Base-by-base conservation (phyloP, 2,797 vertebrate species). In the Pangasius mekongensis region DNA sequence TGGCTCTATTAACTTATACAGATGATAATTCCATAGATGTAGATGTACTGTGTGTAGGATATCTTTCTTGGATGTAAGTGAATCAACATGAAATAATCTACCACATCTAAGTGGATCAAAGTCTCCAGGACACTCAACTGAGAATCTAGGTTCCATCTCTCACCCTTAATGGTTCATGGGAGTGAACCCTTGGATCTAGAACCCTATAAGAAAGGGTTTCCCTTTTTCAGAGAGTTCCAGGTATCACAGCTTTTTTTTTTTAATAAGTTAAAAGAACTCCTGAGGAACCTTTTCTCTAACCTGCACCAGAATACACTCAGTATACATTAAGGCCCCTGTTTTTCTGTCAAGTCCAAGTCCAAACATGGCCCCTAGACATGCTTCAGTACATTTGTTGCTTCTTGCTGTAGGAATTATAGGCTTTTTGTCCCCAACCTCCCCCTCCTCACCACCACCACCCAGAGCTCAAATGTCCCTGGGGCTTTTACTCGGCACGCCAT, bases 401-500 rank as follows among this genome's bases (percentile, higher is more conserved):
- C 27, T n/a, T 66, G 66, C 78, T 30, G 58, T 36, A 60, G 20
- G 2, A 81, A 20, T 58, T 60, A 14, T 24, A 60, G 20, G 56
- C n/a, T 62, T 52, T 36, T 88, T 86, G 52, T 87, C 67, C 85
- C 87, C 74, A 36, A 81, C 18, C 2, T 7, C 8, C 43, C 36
- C 52, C n/a, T 10, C 89, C 22, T 18, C 89, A 84, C 43, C 43
- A 66, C 64, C 83, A 69, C 83, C 88, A 90, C 87, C 88, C 78
- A 89, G 82, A 89, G 82, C 90, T 89, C 89, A 87, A 90, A 60
- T 27, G 11, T 85, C 86, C 82, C 86, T 83, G 52, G 76, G 87
- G 90, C 86, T 90, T 84, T 83, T 47, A 80, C 83, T 93, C 74
- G 88, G 89, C 91, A 86, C 30, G 85, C 89, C 76, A 90, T 94